Evolutionary conservation across 2,113 vertebrate species (phyloP).

Genomic region (Macaca fascicularis): T2T-MFA8v1.1 NC_088380.1:83398001-83398500

Average conservation of each 20-base stretch:
- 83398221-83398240: constrained; percentile 50
- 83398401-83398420: neutral
- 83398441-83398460: neutral
- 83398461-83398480: constrained; percentile 28
- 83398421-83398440: neutral
- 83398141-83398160: constrained; percentile 56
- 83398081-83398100: constrained; percentile 70
- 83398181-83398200: constrained; percentile 66
- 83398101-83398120: constrained; percentile 68
- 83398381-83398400: neutral
- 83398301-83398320: constrained; percentile 40
- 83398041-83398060: constrained; percentile 58
- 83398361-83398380: constrained; percentile 73
- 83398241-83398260: constrained; percentile 45
- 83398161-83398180: constrained; percentile 61
- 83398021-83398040: neutral
- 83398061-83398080: constrained; percentile 73
- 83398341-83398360: constrained; percentile 73
- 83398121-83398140: constrained; percentile 22
- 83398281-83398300: constrained; percentile 24
- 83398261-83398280: constrained; percentile 55
- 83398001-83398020: neutral
- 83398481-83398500: neutral
- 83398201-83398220: constrained; percentile 47
- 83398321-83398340: constrained; percentile 41